Evolutionary conservation across 64 coral and sea anemone species (phyloP).

Genomic region (Stichodactyla mertensii): DNA sequence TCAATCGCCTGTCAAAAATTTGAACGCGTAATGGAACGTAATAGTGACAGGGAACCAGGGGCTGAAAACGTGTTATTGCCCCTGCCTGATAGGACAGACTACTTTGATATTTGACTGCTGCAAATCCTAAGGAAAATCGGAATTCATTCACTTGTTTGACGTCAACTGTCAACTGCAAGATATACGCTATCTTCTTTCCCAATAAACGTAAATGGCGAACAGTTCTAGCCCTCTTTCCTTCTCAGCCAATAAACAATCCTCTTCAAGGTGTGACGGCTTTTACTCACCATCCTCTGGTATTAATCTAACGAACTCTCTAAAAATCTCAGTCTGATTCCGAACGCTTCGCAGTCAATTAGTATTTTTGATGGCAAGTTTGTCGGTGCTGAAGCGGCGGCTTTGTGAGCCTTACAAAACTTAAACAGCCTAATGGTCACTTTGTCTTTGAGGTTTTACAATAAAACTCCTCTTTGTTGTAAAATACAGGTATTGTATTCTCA

Average conservation of each 20-base stretch:
- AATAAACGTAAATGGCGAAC: no score
- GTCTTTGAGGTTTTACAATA: not conserved
- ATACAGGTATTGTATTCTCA: not conserved
- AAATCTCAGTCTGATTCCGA: no score
- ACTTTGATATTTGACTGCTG: not conserved
- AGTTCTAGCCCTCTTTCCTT: not conserved
- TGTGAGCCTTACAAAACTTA: not conserved
- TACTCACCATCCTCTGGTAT: no score
- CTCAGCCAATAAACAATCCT: no score
- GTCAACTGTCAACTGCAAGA: not conserved
- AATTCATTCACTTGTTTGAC: not conserved
- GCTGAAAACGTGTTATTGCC: not conserved
- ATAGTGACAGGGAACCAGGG: not conserved
- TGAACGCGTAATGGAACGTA: not conserved
- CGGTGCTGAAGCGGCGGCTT: not conserved
- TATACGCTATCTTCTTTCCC: not conserved
- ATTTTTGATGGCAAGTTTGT: not conserved
- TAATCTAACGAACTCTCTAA: no score
- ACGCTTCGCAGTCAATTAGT: no score
- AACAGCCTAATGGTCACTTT: not conserved
- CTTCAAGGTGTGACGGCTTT: no score
- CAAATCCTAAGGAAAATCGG: not conserved
- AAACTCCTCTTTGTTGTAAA: not conserved
- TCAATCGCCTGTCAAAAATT: no score
- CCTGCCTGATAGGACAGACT: not conserved